Evolutionary conservation across 2,888 invertebrate species (phyloP).

Genomic region (Rotaria magnacalcarata): DNA sequence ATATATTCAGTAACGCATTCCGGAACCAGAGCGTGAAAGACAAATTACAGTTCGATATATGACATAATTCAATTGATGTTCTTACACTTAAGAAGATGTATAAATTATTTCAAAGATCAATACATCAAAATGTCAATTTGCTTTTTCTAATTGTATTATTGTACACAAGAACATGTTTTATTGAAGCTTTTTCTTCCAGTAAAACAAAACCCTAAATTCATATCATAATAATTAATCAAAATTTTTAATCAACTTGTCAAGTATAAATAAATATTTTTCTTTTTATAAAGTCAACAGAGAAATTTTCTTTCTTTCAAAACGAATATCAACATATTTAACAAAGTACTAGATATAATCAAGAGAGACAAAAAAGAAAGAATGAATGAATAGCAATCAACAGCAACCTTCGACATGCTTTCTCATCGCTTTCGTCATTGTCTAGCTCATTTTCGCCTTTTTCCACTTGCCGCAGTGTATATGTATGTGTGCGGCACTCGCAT

Average conservation of each 20-base stretch:
- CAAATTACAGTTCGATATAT: too few relatives aligned
- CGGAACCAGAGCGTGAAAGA: too few relatives aligned
- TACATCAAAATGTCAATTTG: too few relatives aligned
- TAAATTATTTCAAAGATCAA: too few relatives aligned
- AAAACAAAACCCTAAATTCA: background rate
- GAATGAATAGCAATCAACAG: constrained; percentile 1
- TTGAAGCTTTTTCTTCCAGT: background rate
- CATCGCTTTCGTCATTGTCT: constrained; percentile 29
- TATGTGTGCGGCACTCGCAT: background rate
- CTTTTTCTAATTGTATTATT: too few relatives aligned
- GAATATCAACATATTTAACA: background rate
- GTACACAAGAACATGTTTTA: background rate
- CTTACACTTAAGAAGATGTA: too few relatives aligned
- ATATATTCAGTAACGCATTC: too few relatives aligned
- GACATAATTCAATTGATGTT: too few relatives aligned
- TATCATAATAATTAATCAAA: background rate
- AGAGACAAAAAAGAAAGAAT: background rate
- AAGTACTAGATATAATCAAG: background rate
- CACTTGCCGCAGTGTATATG: background rate
- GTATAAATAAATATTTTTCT: background rate
- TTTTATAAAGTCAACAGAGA: background rate
- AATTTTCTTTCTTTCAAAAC: background rate
- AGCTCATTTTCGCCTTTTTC: constrained; percentile 6
- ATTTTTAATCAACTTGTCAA: background rate
- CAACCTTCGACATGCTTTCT: background rate